These are phyloP conservation scores for Drosophila kohkoa DNA, from an alignment of 1,140 invertebrate genomes.

Conservation along the genomic window DNA sequence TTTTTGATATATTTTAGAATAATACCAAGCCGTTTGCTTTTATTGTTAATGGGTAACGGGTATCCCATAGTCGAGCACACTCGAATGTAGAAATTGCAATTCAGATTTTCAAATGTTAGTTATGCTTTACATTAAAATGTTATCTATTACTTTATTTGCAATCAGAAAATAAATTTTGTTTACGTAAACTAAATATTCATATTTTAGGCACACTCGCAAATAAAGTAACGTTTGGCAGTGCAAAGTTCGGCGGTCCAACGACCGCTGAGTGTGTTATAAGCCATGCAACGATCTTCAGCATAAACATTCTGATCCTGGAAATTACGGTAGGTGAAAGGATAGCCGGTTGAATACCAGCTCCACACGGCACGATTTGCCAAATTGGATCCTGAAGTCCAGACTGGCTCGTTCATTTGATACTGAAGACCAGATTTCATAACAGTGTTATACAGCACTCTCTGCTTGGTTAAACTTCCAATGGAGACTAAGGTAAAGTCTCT, in stretches of 20 bases:
- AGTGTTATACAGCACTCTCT: too few relatives aligned
- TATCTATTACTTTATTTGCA: too few relatives aligned
- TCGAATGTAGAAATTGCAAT: too few relatives aligned
- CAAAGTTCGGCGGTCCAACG: background rate
- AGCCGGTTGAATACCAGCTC: background rate
- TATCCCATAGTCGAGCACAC: too few relatives aligned
- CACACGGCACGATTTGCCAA: background rate
- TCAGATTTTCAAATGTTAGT: too few relatives aligned
- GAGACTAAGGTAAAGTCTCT: background rate
- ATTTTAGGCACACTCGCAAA: background rate
- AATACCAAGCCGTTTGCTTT: too few relatives aligned
- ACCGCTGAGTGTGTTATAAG: background rate
- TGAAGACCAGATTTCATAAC: background rate
- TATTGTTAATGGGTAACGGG: too few relatives aligned
- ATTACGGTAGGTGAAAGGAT: background rate
- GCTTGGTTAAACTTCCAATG: background rate
- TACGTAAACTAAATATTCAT: too few relatives aligned
- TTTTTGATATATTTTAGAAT: too few relatives aligned
- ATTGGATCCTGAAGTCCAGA: slow-evolving; percentile 7
- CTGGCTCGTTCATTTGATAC: background rate
- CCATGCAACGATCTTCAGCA: background rate
- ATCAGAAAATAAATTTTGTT: too few relatives aligned
- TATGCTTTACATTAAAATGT: too few relatives aligned
- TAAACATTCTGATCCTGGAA: background rate
- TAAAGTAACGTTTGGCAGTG: background rate